Evolutionary conservation across 1,140 invertebrate genomes (phyloP), one percentile per base, ranked within the genome.

Genomic region (Gryllus bimaculatus): DNA sequence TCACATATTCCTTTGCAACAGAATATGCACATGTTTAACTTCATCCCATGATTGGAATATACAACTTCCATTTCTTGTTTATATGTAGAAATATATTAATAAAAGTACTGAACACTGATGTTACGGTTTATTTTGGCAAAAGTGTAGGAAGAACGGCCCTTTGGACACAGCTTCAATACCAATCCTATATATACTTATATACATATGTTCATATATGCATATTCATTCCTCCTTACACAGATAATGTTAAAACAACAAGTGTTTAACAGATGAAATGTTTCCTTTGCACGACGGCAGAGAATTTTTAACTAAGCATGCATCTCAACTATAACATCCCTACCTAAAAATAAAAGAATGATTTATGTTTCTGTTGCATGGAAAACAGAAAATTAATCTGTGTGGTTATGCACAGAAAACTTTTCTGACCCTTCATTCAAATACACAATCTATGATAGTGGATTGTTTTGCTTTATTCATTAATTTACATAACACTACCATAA

Each of bases 401-500:
- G 10, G 39, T 12, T 12, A 47, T 75, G 74, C 39, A 26, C 10
- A 47, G 10, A 75, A 47, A 15, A 75, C 20, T 3, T 20, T 75
- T 12, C 39, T 12, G 20, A 15, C 20, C 20, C 10, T 75, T 10
- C 20, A 75, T 12, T 21, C 20, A 26, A 21, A 26, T 75, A 20
- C 20, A 75, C 74, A 26, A 12, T 75, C 20, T 26, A 75, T 26
- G 39, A 20, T 75, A 75, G 20, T 75, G 20, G 20, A 26, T 75
- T 75, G 20, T 75, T 75, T 75, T 12, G 73, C 15, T 18, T 73
- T 18, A 73, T 20, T 73, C 73, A 20, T 15, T 73, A 12, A 75
- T 21, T 75, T 20, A 75, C 74, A 26, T 75, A 12, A 20, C 74
- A 75, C 74, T 75, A 21, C 39, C 74, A 75, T 12, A 12, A 75